phyloP scores from a whole-genome alignment of 2,888 invertebrate species.

The Trichacis sp. region DNA sequence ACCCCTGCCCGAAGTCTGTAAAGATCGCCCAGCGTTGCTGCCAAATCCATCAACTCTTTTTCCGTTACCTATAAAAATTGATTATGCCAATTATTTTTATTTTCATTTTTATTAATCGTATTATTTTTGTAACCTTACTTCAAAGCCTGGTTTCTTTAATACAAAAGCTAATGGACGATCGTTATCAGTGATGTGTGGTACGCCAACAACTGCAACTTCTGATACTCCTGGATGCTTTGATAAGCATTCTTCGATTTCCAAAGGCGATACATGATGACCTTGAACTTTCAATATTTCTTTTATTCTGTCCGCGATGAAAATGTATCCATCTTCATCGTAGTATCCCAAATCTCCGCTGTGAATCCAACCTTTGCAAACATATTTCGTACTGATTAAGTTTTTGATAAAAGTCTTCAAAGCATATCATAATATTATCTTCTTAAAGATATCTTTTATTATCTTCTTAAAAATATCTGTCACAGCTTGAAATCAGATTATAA shows the following conservation, averaged over 20 bases:
- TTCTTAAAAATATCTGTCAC: too few species aligned
- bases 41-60: slow-evolving; percentile 51
- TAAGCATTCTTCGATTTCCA: slow-evolving; percentile 56
- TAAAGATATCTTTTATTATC: too few species aligned
- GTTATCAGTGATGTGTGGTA: slow-evolving; percentile 51
- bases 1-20: slow-evolving; percentile 57
- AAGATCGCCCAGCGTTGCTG: slow-evolving; percentile 47
- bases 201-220: slow-evolving; percentile 57
- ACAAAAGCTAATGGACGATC: slow-evolving; percentile 61
- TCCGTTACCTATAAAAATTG: slow-evolving; percentile 50
- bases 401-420: too few species aligned
- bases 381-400: too few species aligned
- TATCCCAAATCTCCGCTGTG: slow-evolving; percentile 62
- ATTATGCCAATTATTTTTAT: background rate
- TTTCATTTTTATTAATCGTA: background rate
- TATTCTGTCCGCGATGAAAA: slow-evolving; percentile 58
- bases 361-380: slow-evolving; percentile 55
- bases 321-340: slow-evolving; percentile 53
- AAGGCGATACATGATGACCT: slow-evolving; percentile 57
- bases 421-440: too few species aligned
- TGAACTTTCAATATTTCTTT: slow-evolving; percentile 61
- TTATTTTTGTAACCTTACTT: slow-evolving; percentile 49
- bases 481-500: too few species aligned
- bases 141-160: slow-evolving; percentile 27
- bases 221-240: slow-evolving; percentile 51